Evolutionary conservation across 1,140 invertebrate species (phyloP), one percentile per base, ranked within the genome.

Genomic region (Lepidurus couesii): DNA sequence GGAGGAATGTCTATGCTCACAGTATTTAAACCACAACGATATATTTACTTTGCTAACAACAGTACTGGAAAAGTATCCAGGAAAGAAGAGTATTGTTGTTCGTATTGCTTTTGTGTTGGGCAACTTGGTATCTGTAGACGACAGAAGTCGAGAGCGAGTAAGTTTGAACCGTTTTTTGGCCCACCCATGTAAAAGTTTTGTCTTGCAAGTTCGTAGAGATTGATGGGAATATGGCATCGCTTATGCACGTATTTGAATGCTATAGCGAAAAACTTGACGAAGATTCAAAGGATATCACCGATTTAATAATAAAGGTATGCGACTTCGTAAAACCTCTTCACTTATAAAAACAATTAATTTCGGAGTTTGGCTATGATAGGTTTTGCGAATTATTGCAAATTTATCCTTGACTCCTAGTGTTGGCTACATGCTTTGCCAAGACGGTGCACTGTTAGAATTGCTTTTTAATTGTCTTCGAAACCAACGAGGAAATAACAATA

Each of bases 91-190:
- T n/a, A 65, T 65, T 16, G 53, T 65, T 16, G 53, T 65, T n/a
- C 16, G 53, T n/a, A 65, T 65, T 21, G 53, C 53, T 13, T 65
- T 65, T 4, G 16, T 65, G 6, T 65, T 65, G 53, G 53, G 53
- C 53, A 65, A 65, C 13, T 65, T 65, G 53, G 53, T 65, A 65
- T 65, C 53, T 16, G 53, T 65, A 9, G 53, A 65, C 53, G 53
- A 65, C 8, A 13, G 53, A 21, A 65, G 53, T 16, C 53, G 53
- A 7, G 53, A 65, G 21, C 53, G 53, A 65, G 53, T 65, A 65
- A 65, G 10, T 47, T 11, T 47, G 16, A 47, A 47, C 16, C 3
- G 16, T 47, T 47, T 47, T 34, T 34, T 34, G 34, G 34, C 34
- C 34, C 34, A 34, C 34, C 34, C 34, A 34, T 34, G 34, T 34